Evolutionary conservation across 2,113 vertebrate genomes (phyloP).

Genomic region (Varanus komodoensis): DNA sequence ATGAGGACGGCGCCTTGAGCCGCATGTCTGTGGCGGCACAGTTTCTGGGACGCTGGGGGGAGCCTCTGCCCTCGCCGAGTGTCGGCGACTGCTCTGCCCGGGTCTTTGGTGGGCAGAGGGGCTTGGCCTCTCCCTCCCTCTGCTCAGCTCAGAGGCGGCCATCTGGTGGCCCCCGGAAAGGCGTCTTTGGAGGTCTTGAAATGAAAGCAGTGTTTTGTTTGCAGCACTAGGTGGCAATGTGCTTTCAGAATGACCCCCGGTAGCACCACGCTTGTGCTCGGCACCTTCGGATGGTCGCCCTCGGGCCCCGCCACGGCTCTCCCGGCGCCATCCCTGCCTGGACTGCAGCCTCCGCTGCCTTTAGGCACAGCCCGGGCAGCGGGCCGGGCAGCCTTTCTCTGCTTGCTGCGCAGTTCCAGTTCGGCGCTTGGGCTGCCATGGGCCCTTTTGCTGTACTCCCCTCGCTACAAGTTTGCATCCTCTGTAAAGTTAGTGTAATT

Average conservation of each 20-base stretch:
- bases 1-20: neutral
- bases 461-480: neutral
- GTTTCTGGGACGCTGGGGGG: no score
- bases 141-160: neutral
- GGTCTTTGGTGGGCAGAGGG: neutral
- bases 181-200: fast-evolving
- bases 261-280: no score
- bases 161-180: neutral
- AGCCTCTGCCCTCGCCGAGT: no score
- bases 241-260: neutral
- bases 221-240: constrained; percentile 37
- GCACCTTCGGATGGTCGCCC: no score
- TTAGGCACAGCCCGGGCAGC: neutral
- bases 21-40: neutral
- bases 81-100: neutral
- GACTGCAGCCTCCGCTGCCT: neutral
- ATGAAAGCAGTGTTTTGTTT: neutral
- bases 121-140: constrained; percentile 23
- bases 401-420: neutral
- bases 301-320: neutral
- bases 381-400: neutral
- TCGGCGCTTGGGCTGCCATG: neutral
- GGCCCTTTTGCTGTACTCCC: neutral
- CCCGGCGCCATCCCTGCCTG: no score
- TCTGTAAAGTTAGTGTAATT: neutral